A percentile compares a stretch with the other conserved stretches of the same genome.
Conservation (phyloP, 2,797 vertebrate genomes). For the Mus minutoides region DNA sequence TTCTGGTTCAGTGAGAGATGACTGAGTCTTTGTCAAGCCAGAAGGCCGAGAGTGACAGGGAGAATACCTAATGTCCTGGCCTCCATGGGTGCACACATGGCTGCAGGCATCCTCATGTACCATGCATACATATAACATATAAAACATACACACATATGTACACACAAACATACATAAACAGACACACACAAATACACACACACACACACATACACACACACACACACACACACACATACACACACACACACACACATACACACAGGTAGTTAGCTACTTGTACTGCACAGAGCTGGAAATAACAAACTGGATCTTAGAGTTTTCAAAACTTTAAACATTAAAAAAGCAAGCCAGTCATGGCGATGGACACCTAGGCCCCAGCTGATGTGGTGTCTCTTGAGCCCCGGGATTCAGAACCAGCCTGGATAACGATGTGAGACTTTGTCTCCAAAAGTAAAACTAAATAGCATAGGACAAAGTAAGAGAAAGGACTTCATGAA, state of each 20-base stretch:
- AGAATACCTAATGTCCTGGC: not conserved
- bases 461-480: not conserved
- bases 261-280: not conserved
- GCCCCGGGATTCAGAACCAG: not conserved
- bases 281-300: not conserved
- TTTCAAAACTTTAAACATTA: not conserved
- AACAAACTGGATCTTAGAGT: not conserved
- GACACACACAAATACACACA: not conserved
- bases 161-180: not conserved
- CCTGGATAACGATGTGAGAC: not conserved
- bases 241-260: not conserved
- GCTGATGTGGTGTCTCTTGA: not conserved
- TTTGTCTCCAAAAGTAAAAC: not conserved
- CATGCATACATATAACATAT: not conserved
- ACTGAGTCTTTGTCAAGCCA: not conserved
- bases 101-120: not conserved
- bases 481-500: not conserved
- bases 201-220: not conserved
- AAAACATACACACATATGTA: not conserved
- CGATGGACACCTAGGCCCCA: too few species aligned
- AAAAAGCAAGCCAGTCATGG: not conserved
- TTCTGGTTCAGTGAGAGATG: not conserved
- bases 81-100: not conserved
- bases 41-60: not conserved
- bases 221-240: not conserved